Base-by-base conservation (phyloP, 2,113 vertebrate species). In the Pseudorectes ferrugineus region DNA sequence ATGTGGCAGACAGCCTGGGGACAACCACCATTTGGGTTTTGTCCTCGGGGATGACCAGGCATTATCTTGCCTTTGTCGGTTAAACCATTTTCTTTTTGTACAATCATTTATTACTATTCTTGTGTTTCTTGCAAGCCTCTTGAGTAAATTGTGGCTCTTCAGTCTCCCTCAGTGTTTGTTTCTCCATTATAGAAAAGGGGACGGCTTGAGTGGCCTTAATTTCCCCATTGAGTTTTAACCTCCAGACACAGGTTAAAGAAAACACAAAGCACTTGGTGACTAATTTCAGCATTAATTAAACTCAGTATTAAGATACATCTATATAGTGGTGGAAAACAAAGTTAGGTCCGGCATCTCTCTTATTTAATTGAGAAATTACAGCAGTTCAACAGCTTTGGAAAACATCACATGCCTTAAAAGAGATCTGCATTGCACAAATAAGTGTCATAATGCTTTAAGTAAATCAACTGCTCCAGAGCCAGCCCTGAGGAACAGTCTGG, bases 301-400 rank as follows among this genome's bases (percentile, higher is more conserved):
- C 20, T 36, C 43, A 62, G 14, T 70, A 70, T 49, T 88, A 74
- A 92, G 85, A 89, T 51, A 63, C 19, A 67, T 48, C 43, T 59
- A 49, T 59, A 62, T 9, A 66, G 24, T 67, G 12, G 6, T 88
- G 17, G 42, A 77, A 93, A 79, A 70, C 51, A 76, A 65, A 59
- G 9, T 31, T 80, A 65, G 21, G 18, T 85, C 38, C 7, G 2
- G 20, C 20, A 75, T 74, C 25, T 87, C 43, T 72, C 66, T 51
- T 48, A 84, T 72, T 94, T 79, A 70, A 73, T 54, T 51, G 46
- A 95, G 77, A 89, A 91, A 89, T 76, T 68, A 54, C 21, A 85
- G 71, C 78, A 94, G 71, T 58, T 91, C 54, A 61, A 78, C 54
- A 73, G 63, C 77, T 95, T 80, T 96, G 85, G 92, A 76, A 94